Evolutionary conservation across 2,113 vertebrate species (phyloP).

Genomic region (Oryzias woworae): DNA sequence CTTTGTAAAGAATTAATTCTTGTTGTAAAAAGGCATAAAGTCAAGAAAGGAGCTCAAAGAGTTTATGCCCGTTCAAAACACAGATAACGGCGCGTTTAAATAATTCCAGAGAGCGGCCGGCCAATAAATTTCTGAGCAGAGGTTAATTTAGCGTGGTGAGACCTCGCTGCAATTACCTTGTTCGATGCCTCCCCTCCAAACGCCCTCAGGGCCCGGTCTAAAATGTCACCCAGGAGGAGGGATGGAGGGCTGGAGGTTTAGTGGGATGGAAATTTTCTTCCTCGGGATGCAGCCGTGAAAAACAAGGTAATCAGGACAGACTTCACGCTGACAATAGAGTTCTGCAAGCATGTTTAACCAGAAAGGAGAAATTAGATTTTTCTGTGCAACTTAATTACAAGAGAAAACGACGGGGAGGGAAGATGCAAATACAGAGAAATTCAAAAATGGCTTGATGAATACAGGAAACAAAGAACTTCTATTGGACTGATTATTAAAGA

Average conservation of each 20-base stretch:
- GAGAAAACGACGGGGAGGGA: not conserved
- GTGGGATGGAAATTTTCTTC: slow-evolving; percentile 40
- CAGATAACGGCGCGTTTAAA: slow-evolving; percentile 76
- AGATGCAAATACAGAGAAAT: slow-evolving; percentile 26
- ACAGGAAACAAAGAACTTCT: not conserved
- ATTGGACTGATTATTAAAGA: slow-evolving; percentile 6
- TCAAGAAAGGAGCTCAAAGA: slow-evolving; percentile 8
- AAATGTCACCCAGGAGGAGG: slow-evolving; percentile 78
- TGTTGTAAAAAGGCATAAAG: slow-evolving; percentile 36
- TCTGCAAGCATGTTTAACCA: slow-evolving; percentile 68
- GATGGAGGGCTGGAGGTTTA: slow-evolving; percentile 51
- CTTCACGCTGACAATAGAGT: slow-evolving; percentile 69
- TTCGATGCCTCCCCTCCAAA: slow-evolving; percentile 68
- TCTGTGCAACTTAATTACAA: slow-evolving; percentile 14
- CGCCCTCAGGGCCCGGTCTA: slow-evolving; percentile 74
- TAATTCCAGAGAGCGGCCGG: slow-evolving; percentile 75
- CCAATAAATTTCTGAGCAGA: slow-evolving; percentile 78
- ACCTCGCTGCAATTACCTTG: slow-evolving; percentile 77
- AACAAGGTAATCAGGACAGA: slow-evolving; percentile 69
- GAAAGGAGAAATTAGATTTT: slow-evolving; percentile 2
- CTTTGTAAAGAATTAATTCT: slow-evolving; percentile 49
- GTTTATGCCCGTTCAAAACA: slow-evolving; percentile 21
- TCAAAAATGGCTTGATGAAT: slow-evolving; percentile 19
- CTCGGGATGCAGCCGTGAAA: slow-evolving; percentile 59
- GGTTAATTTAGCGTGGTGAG: slow-evolving; percentile 80